phyloP scores from a whole-genome alignment of 2,888 invertebrate genomes.

The Peribatodes rhomboidaria region DNA sequence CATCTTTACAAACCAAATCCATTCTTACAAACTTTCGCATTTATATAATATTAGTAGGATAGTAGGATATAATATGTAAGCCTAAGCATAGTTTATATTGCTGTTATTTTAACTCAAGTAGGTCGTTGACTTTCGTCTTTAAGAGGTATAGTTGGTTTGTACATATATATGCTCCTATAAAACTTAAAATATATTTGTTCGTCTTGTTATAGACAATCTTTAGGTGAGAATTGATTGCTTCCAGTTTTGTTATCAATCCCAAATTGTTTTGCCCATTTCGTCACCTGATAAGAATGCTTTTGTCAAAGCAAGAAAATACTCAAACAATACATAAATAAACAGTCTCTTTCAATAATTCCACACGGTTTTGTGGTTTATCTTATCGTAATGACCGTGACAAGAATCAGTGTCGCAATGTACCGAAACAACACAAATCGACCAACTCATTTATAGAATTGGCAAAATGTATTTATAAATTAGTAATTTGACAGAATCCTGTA shows the following conservation, averaged over 20 bases:
- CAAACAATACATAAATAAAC: too few species aligned
- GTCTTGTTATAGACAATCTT: neutral
- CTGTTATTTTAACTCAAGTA: neutral
- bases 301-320: slow-evolving; percentile 23
- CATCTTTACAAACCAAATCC: too few species aligned
- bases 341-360: slow-evolving; percentile 30
- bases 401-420: slow-evolving; percentile 15
- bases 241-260: slow-evolving; percentile 9
- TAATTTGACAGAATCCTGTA: too few species aligned
- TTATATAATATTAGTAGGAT: too few species aligned
- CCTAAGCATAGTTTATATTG: slow-evolving; percentile 2
- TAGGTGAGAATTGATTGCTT: neutral
- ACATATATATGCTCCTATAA: neutral
- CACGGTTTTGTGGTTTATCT: slow-evolving; percentile 31
- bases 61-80: too few species aligned
- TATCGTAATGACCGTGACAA: slow-evolving; percentile 30
- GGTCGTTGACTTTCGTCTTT: slow-evolving; percentile 26
- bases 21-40: too few species aligned
- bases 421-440: slow-evolving; percentile 4
- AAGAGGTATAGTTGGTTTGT: neutral
- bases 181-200: neutral
- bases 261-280: slow-evolving; percentile 28
- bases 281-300: slow-evolving; percentile 24
- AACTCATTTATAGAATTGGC: neutral
- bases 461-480: neutral